Evolutionary conservation across 2,888 invertebrate genomes (phyloP).

Genomic region (Nomada goodeniana): DNA sequence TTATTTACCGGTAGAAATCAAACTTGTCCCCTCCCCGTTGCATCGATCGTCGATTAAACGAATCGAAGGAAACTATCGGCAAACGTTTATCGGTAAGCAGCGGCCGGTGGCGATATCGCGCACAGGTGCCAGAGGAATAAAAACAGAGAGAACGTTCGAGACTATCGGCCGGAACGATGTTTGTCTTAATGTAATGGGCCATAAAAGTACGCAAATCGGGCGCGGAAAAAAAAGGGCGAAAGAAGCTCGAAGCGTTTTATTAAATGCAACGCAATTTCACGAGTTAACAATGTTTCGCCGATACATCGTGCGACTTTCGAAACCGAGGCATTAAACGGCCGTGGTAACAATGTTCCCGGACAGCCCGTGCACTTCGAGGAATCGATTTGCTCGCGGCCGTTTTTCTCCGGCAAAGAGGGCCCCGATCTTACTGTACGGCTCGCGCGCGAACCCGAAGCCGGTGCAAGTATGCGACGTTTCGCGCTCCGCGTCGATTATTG

Average conservation of each 20-base stretch:
- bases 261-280: conserved; percentile 21
- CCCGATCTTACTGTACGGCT: conserved; percentile 12
- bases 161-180: conserved; percentile 28
- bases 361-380: neutral
- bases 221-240: conserved; percentile 13
- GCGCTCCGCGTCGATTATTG: conserved; percentile 42
- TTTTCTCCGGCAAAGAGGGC: conserved; percentile 11
- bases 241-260: conserved; percentile 12
- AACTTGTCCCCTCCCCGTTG: neutral
- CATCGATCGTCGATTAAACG: neutral
- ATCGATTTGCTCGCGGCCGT: conserved; percentile 26
- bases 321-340: neutral
- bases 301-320: neutral
- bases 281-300: neutral
- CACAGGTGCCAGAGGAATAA: neutral
- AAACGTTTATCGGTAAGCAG: no score
- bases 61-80: neutral
- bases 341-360: neutral
- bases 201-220: conserved; percentile 42
- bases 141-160: neutral
- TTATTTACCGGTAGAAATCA: neutral
- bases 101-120: no score
- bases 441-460: neutral
- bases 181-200: conserved; percentile 34
- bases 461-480: conserved; percentile 29